phyloP scores from a whole-genome alignment of 37 sponge, comb jelly and placozoan genomes.

The Aplysina aerophoba region DNA sequence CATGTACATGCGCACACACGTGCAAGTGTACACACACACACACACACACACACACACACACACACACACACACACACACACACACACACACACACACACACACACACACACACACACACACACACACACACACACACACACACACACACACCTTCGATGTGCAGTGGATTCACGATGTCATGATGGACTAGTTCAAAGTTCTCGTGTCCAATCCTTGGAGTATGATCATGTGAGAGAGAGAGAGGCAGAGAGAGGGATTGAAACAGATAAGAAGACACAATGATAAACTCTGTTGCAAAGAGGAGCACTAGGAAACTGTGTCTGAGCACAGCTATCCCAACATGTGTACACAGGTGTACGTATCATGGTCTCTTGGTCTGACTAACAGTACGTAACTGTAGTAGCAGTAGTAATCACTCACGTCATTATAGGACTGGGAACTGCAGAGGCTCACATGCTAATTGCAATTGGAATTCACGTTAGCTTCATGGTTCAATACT shows the following conservation, averaged over 20 bases:
- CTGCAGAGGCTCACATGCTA: too few species aligned
- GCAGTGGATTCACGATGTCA: slow-evolving; percentile 79
- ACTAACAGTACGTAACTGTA: too few species aligned
- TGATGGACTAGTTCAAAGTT: slow-evolving; percentile 93
- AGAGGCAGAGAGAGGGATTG: neutral
- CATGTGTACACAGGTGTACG: neutral
- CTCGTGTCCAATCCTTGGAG: slow-evolving; percentile 82
- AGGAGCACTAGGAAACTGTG: too few species aligned
- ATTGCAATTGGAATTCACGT: too few species aligned
- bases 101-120: slow-evolving; percentile 11
- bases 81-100: neutral
- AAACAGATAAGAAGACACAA: too few species aligned
- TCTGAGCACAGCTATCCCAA: neutral
- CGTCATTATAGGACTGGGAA: too few species aligned
- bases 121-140: neutral
- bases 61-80: neutral
- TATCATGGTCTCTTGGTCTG: neutral
- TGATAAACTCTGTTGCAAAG: too few species aligned
- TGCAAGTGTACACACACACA: neutral
- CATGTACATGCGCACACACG: neutral
- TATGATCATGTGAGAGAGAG: neutral
- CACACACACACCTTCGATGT: slow-evolving; percentile 72
- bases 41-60: neutral
- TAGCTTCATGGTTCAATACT: too few species aligned
- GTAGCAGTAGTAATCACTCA: too few species aligned